Evolutionary conservation across 2,113 vertebrate species (phyloP), one percentile per base, ranked within the genome.

Genomic region (Triplophysa tibetana): DNA sequence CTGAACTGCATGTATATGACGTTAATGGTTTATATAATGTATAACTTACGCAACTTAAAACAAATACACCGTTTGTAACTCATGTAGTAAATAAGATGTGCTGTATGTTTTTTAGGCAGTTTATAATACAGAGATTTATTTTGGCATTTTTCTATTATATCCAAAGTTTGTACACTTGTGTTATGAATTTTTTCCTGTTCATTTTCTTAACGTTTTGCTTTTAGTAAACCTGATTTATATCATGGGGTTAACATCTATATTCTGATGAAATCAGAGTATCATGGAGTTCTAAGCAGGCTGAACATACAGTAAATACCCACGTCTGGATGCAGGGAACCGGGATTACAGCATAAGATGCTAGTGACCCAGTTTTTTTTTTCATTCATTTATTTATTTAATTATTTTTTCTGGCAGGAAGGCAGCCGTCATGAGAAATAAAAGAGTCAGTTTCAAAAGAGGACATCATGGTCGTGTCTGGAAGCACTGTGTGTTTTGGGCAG

Each of bases 261-360:
- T 81, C 87, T 73, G 73, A 89, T 84, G 85, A 87, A 88, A 87
- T 80, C 61, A 6, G 74, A 76, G 86, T 89, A 88, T 90, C 86
- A 90, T 91, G 88, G 90, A 89, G 89, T 88, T 87, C 84, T 88
- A 86, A 83, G 82, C 74, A 75, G 81, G 87, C 86, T 75, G 85
- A 91, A 90, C 87, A 86, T 91, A 90, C 88, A 91, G 87, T 88
- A 89, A 88, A 89, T 86, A 88, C 87, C 83, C 56, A 75, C 62
- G 82, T 87, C 87, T 89, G 88, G 86, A 90, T 90, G 89, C 87
- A 89, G 88, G 76, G 86, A 91, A 88, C 80, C 82, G 26, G 90
- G 93, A 92, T 93, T 93, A 92, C 87, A 87, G 90, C 89, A 90
- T 91, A 92, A 93, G 88, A 92, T 91, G 89, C 88, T 76, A 87